These are phyloP conservation scores for Zophobas atratus DNA, from an alignment of 1,140 invertebrate species.

Conservation along the genomic window DNA sequence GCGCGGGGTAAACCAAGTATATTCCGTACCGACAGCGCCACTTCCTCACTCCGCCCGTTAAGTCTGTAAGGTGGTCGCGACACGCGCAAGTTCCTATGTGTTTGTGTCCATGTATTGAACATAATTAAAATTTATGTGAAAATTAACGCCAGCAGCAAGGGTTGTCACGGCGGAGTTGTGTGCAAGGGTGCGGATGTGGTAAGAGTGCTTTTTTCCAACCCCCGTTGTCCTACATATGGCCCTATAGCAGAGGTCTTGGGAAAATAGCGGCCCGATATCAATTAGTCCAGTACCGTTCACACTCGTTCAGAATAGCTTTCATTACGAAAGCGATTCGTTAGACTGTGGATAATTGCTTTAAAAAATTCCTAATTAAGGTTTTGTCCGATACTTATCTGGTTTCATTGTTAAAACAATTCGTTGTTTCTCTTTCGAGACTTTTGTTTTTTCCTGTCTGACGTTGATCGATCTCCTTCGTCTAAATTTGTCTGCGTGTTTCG, in stretches of 20 bases:
- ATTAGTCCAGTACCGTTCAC: constrained; percentile 5
- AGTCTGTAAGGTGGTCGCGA: constrained; percentile 50
- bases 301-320: constrained; percentile 5
- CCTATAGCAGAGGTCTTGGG: neutral
- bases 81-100: constrained; percentile 46
- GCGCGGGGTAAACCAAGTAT: constrained; percentile 52
- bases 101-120: constrained; percentile 43
- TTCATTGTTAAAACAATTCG: constrained; percentile 15
- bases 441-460: constrained; percentile 35
- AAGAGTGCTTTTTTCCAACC: constrained; percentile 14
- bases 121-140: constrained; percentile 44
- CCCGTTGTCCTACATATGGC: constrained; percentile 40
- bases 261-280: constrained; percentile 6
- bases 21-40: constrained; percentile 54
- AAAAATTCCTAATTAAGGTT: constrained; percentile 18
- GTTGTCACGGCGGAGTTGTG: constrained; percentile 9
- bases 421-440: constrained; percentile 24
- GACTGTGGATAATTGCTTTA: constrained; percentile 8
- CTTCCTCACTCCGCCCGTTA: constrained; percentile 55
- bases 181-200: constrained; percentile 26
- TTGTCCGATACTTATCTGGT: neutral
- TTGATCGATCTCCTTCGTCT: constrained; percentile 35
- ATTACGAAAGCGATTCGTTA: constrained; percentile 5
- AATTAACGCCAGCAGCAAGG: constrained; percentile 14
- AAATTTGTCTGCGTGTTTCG: constrained; percentile 41